Evolutionary conservation across 1,140 invertebrate species (phyloP), one percentile per base, ranked within the genome.

Genomic region (Drosophila punjabiensis): DNA sequence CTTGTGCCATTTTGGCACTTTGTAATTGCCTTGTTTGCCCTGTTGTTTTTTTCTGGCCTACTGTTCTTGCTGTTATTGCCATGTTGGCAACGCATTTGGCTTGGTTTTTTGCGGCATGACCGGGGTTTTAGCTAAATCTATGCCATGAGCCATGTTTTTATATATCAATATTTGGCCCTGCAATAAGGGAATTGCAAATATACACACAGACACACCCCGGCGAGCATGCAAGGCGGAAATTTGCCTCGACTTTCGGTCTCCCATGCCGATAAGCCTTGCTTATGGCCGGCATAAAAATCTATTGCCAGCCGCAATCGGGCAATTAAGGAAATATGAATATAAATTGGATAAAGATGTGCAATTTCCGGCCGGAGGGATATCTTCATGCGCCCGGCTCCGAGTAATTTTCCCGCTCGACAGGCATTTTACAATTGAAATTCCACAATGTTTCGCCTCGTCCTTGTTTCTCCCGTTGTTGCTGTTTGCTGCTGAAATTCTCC

Each of bases 1-100:
- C 85, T 79, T 85, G 78, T 85, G 85, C 85, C 86, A 88, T 88
- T 88, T 88, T 88, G 85, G 85, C 85, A 88, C 85, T 89, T 85
- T 88, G 85, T 88, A 88, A 88, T 88, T 88, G 85, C 85, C 85
- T 88, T 88, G 85, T 88, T 88, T 89, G 75, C 81, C 85, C 78
- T 79, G 65, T 80, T 87, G 80, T 87, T 83, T 84, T 82, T 78
- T 58, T 79, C 63, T 78, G 61, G 67, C 73, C 77, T 79, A 86
- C 63, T 75, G 71, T 68, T 73, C 60, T 56, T 74, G 70, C 79
- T 88, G 84, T 81, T 88, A 83, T 88, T 83, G 81, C 77, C 65
- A 55, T 79, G 75, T 89, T 88, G 81, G 78, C 81, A 85, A 85
- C 75, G 78, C 70, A 89, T 88, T 81, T 84, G 63, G 62, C 73